These are phyloP conservation scores for Amitus sp. DNA, from an alignment of 2,888 invertebrate genomes.

Conservation along the genomic window DNA sequence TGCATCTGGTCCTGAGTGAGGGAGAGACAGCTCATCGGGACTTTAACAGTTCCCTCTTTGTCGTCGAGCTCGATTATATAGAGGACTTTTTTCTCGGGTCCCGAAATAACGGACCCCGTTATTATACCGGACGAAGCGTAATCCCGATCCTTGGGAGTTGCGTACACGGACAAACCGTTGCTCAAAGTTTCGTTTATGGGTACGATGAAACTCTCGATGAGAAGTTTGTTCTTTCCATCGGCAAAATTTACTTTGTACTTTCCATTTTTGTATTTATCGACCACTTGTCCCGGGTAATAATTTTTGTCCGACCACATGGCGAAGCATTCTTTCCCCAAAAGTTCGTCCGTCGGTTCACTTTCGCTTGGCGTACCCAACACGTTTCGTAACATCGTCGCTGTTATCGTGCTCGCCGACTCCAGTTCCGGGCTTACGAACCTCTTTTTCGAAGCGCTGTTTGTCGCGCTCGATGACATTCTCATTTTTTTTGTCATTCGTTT, in stretches of 20 bases:
- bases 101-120: slow-evolving; percentile 32
- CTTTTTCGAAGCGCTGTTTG: slow-evolving; percentile 18
- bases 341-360: slow-evolving; percentile 36
- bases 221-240: slow-evolving; percentile 71
- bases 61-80: slow-evolving; percentile 57
- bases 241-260: slow-evolving; percentile 74
- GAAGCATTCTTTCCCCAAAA: slow-evolving; percentile 66
- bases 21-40: slow-evolving; percentile 53
- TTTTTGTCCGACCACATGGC: slow-evolving; percentile 77
- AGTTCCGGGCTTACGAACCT: no score
- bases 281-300: slow-evolving; percentile 74
- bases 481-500: slow-evolving; percentile 69
- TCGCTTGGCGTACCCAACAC: slow-evolving; percentile 4
- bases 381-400: slow-evolving; percentile 5
- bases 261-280: slow-evolving; percentile 68
- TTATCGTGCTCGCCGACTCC: slow-evolving; percentile 18
- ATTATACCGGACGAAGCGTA: slow-evolving; percentile 56
- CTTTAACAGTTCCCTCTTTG: slow-evolving; percentile 46
- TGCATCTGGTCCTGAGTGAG: slow-evolving; percentile 57
- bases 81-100: slow-evolving; percentile 31
- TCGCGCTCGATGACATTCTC: slow-evolving; percentile 47
- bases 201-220: slow-evolving; percentile 73
- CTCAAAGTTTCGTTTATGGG: slow-evolving; percentile 47
- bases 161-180: slow-evolving; percentile 54
- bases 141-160: slow-evolving; percentile 46